Evolutionary conservation across 2,113 vertebrate species (phyloP).

Genomic region (Syrrhaptes paradoxus): DNA sequence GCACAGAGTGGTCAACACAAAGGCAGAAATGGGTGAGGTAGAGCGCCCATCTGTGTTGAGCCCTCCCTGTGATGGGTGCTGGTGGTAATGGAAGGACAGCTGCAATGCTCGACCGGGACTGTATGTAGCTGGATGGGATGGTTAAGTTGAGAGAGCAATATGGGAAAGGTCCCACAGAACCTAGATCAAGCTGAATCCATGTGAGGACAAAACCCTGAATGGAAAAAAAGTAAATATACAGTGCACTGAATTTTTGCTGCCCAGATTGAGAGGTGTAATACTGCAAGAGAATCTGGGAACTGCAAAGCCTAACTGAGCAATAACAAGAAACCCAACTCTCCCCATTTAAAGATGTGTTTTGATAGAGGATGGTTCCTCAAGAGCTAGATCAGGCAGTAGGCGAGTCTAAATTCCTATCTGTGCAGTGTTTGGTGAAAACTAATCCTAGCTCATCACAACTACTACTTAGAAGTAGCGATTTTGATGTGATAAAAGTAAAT

Average conservation of each 20-base stretch:
- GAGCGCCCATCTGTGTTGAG: background rate
- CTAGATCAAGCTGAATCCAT: accelerated
- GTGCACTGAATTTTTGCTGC: background rate
- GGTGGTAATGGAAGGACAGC: background rate
- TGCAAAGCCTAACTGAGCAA: background rate
- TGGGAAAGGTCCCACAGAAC: background rate
- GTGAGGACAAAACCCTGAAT: background rate
- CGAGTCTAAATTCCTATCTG: background rate
- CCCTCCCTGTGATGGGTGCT: background rate
- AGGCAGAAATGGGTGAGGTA: background rate
- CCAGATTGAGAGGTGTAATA: background rate
- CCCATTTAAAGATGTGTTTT: background rate
- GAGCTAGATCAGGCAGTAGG: background rate
- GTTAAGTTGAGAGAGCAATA: background rate
- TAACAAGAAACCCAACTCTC: background rate
- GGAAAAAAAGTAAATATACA: background rate
- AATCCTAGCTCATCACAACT: background rate
- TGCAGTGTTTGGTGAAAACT: background rate
- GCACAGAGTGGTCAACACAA: background rate
- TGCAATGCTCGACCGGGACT: accelerated
- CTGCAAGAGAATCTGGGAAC: background rate
- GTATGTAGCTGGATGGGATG: background rate
- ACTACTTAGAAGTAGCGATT: background rate
- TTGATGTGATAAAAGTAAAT: background rate
- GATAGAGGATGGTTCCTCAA: background rate